Base-by-base conservation (phyloP, 2,888 invertebrate genomes). In the Tupiocoris notatus region DNA sequence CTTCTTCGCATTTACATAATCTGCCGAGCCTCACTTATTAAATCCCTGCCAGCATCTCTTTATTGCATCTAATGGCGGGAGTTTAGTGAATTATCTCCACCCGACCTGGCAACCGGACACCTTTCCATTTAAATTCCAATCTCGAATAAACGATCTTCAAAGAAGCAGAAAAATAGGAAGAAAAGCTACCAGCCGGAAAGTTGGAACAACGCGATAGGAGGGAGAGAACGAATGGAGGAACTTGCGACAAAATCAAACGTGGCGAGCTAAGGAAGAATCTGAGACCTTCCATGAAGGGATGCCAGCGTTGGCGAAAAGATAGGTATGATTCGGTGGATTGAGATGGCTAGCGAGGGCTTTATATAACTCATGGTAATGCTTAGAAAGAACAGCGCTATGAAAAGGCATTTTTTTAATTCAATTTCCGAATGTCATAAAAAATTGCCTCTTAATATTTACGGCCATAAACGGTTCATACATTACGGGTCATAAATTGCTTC, bases 21-120 rank as follows among this genome's bases (percentile, higher is more conserved):
- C 76, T 76, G 64, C 75, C 75, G 59, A 65, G 76, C 59, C 62
- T 76, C 76, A 76, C 75, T 75, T 75, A 75, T 75, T 75, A 75
- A 75, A 76, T 76, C 76, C 65, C 76, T 25, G 63, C 76, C 76
- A 54, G 68, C 68, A 76, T 68, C 76, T 76, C 68, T 70, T 76
- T 76, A 76, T 76, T 61, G 68, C 76, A 67, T 63, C 70, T 76
- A 76, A 76, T 70, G 68, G 63, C 68, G 70, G 25, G 76, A 62
- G 73, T 73, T 73, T 73, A 73, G 73, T 73, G 73, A 73, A 73
- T 73, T 73, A 73, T 73, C 73, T 73, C 63, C 54, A n/a, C n/a
- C n/a, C n/a, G n/a, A n/a, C 64, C 21, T 56, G 18, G 63, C 62
- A 62, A 73, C 62, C 73, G 62, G 56, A 18, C 39, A 39, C 56